A percentile compares a stretch with the other conserved stretches of the same genome.
These are phyloP conservation scores for Callyntrura guangdongensis DNA, from an alignment of 2,888 invertebrate genomes.

Conservation along the genomic window DNA sequence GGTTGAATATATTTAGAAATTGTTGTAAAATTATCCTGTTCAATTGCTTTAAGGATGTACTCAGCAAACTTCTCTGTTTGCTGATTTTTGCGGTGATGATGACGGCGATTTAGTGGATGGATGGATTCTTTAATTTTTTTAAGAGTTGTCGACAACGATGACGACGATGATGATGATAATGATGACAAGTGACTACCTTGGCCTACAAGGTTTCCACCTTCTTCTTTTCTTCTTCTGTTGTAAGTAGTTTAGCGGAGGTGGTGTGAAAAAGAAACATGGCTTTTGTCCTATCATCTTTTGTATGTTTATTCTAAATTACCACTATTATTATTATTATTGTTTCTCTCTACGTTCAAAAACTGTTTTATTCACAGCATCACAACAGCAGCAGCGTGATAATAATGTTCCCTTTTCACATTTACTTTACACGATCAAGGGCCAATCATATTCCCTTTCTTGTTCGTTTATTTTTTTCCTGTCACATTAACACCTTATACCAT, in stretches of 20 bases:
- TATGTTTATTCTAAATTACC: not conserved
- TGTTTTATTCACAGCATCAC: not conserved
- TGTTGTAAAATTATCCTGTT: not conserved
- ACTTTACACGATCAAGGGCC: conserved; percentile 13
- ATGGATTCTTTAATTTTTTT: conserved; percentile 26
- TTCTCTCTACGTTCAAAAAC: not conserved
- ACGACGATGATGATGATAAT: not conserved
- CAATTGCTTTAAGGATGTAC: not conserved
- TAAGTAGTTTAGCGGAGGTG: too few species aligned
- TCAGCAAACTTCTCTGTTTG: not conserved
- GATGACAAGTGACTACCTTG: conserved; percentile 61
- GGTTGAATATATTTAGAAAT: not conserved
- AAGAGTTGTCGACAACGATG: not conserved
- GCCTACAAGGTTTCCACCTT: conserved; percentile 67
- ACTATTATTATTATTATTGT: not conserved
- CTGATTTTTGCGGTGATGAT: not conserved
- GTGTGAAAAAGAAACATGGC: conserved; percentile 7
- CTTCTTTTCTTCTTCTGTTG: conserved; percentile 18
- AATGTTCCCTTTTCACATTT: not conserved
- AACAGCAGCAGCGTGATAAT: not conserved
- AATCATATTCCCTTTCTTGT: not conserved
- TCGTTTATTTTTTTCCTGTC: not conserved
- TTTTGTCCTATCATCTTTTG: conserved; percentile 21
- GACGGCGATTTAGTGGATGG: conserved; percentile 17
- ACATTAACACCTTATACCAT: conserved; percentile 29